Evolutionary conservation across 1,140 invertebrate species (phyloP), one percentile per base, ranked within the genome.

Genomic region (Agrypnia vestita): DNA sequence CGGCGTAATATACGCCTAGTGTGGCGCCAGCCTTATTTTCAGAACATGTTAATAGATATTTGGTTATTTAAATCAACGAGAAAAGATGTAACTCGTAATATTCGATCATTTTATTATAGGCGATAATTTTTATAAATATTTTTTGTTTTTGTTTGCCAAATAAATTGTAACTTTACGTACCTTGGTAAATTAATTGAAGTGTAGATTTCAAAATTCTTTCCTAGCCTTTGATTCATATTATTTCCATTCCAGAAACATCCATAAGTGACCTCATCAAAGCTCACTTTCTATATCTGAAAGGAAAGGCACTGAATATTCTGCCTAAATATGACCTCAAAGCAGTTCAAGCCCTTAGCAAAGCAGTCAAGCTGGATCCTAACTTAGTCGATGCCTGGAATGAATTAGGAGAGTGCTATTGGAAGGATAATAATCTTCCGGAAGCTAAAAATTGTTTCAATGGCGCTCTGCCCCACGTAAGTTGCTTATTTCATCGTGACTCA

Each of bases 401-500:
- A 85, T 89, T 98, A 10, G 96, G 96, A 7, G 95, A 97, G 87
- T 96, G 94, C 86, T 96, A 96, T 87, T 97, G 95, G 93, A 97
- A 97, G 86, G 95, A 95, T 86, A 92, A 94, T 84, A 94, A 97
- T 85, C 89, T 96, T 25, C 90, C 92, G 83, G 93, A 95, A 83
- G 95, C 96, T 1, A 95, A 94, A 85, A 96, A 95, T 84, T 97
- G 96, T 87, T 97, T 97, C 89, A 91, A 93, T 84, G 94, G 94
- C 82, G 95, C 95, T 81, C 87, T 97, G 47, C 93, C 93, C 86
- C 93, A 96, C 90, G 95, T 96, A 90, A 89, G 49, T 51, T 51
- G 11, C 3, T 51, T 51, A 3, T 35, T 35, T 35, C 6, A 35
- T 35, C 25, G 6, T 1, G 25, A 35, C 25, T n/a, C n/a, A 35